These are phyloP conservation scores for Chloroclystis v-ata DNA, from an alignment of 2,888 invertebrate genomes.

Conservation along the genomic window DNA sequence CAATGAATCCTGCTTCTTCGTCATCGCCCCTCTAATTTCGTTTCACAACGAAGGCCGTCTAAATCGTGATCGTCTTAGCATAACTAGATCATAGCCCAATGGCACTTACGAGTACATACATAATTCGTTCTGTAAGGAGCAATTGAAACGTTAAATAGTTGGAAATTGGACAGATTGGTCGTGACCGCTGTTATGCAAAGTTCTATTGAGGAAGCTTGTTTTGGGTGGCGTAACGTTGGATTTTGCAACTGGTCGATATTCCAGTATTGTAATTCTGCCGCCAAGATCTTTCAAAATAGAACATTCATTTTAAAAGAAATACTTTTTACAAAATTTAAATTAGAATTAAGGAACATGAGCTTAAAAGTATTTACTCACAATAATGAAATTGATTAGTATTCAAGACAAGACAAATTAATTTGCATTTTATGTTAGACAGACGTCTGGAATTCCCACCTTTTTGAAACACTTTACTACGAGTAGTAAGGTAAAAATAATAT, in stretches of 20 bases:
- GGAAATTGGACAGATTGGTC: conserved; percentile 46
- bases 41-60: conserved; percentile 64
- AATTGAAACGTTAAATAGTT: conserved; percentile 55
- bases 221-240: conserved; percentile 7
- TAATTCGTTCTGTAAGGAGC: conserved; percentile 52
- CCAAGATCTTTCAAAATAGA: too few relatives aligned
- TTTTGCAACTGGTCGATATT: conserved; percentile 3
- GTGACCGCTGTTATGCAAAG: conserved; percentile 69
- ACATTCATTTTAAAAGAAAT: too few relatives aligned
- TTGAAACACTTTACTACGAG: too few relatives aligned
- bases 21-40: conserved; percentile 44
- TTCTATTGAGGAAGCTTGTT: conserved; percentile 49
- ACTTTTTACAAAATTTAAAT: too few relatives aligned
- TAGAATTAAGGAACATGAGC: too few relatives aligned
- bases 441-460: too few relatives aligned
- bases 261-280: too few relatives aligned
- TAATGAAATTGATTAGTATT: too few relatives aligned
- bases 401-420: too few relatives aligned
- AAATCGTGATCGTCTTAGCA: conserved; percentile 49
- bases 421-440: too few relatives aligned
- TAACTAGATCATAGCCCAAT: conserved; percentile 61
- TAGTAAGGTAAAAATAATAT: too few relatives aligned
- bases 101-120: conserved; percentile 56
- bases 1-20: conserved; percentile 8
- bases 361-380: too few relatives aligned